Base-by-base conservation (phyloP, 2,113 vertebrate genomes). In the Hucho hucho region DNA sequence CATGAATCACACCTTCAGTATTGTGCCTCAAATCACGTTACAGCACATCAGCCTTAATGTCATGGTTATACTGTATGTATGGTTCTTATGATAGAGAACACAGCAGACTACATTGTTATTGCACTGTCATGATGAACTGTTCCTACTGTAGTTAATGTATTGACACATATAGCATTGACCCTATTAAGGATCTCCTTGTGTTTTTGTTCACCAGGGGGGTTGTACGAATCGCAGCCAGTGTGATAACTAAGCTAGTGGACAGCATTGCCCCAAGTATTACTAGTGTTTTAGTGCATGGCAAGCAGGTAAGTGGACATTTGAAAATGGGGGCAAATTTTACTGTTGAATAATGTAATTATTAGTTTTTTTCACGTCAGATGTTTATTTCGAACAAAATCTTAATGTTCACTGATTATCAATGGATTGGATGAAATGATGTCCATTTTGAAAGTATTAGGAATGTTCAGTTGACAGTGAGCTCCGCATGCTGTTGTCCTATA, bases 261-360 rank as follows among this genome's bases (percentile, higher is more conserved):
- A 99, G 97, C 96, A 96, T 99, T 93, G 98, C 98, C 74, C 98
- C 98, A 73, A 98, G 97, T 94, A 99, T 99, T 95, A 99, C 98
- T 98, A 99, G 98, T 94, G 93, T 98, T 84, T 98, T 99, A 98
- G 98, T 99, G 84, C 97, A 99, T 95, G 96, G 97, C 87, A 99
- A 99, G 90, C 98, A 99, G 97, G 97, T 99, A 96, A 98, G 97
- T 96, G 78, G 81, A 73, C 83, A 79, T 79, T 75, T 47, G 77
- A 81, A 76, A 69, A 72, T 32, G 29, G 64, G 64, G 66, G 70
- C 2, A 64, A 43, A 25, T 64, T 46, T 6, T 9, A 20, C 4
- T 2, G 6, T 67, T 32, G 14, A 18, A 4, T 29, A 18, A 20
- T 64, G 9, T 32, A 32, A 6, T 1, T 32, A 32, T 63, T 63